A percentile compares a stretch with the other conserved stretches of the same genome.
phyloP scores from a whole-genome alignment of 2,113 vertebrate genomes.

The Lepus americanus region DNA sequence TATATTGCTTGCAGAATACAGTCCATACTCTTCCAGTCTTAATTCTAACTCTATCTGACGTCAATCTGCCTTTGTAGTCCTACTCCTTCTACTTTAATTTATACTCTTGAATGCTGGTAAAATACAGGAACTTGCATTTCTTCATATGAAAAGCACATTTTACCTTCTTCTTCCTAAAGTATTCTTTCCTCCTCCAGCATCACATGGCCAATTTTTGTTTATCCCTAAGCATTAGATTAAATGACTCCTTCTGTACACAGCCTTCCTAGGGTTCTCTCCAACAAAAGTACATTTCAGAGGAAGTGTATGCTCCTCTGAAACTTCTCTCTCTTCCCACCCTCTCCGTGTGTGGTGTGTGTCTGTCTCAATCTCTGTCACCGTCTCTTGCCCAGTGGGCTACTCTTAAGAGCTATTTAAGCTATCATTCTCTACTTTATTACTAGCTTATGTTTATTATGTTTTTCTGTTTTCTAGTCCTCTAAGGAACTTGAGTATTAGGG shows the following conservation, averaged over 20 bases:
- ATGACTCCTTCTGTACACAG: not conserved
- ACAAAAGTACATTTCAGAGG: not conserved
- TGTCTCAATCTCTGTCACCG: not conserved
- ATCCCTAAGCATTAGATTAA: not conserved
- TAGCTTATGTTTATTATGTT: not conserved
- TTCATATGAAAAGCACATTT: not conserved
- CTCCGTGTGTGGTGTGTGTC: no score
- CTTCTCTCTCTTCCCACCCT: not conserved
- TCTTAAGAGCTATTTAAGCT: not conserved
- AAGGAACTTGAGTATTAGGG: not conserved
- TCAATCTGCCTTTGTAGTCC: not conserved
- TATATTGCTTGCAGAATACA: not conserved
- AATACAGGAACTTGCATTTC: constrained; percentile 1
- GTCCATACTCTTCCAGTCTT: not conserved
- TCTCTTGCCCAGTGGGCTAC: not conserved
- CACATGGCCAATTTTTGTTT: not conserved
- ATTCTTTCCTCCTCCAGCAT: not conserved
- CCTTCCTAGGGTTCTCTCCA: not conserved
- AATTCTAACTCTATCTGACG: not conserved
- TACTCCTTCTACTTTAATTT: not conserved
- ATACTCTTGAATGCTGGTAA: not conserved
- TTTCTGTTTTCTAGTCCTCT: constrained; percentile 3
- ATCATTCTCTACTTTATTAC: not conserved
- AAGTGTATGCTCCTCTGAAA: not conserved
- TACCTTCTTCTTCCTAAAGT: not conserved